Evolutionary conservation across 2,797 vertebrate genomes (phyloP), one percentile per base, ranked within the genome.

Genomic region (Streptopelia turtur): DNA sequence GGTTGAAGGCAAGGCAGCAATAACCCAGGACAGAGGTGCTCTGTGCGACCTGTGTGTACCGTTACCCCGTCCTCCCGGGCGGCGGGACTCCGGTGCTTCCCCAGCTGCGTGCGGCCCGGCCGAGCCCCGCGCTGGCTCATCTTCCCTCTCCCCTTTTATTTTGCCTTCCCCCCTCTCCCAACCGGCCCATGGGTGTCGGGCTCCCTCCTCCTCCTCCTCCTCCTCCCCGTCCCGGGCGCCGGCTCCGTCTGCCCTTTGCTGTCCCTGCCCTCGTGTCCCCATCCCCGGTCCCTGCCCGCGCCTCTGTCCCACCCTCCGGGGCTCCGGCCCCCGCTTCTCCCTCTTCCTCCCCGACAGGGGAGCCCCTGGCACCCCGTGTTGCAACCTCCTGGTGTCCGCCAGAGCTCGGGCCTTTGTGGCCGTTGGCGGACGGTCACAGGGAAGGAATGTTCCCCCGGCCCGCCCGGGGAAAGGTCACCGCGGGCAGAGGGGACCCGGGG

Each of bases 171-270:
- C 23, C 4, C 11, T 52, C 5, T 87, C 84, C 49, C 4, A 0
- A 41, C 53, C 65, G 37, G 22, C 60, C 16, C 0, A 2, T 1
- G 0, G 52, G n/a, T 1, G 2, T 74, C 31, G 63, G 25, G 23
- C 45, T 83, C 3, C 3, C 39, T 39, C 39, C 39, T 39, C 39
- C 39, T 95, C 59, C n/a, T n/a, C n/a, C 91, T 94, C 87, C 91
- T 94, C 87, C 68, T 66, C 69, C 79, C 7, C 87, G 0, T 0
- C 80, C 57, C 57, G 4, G 10, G 63, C 18, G 1, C 69, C 12
- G 0, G 61, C 80, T 66, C 80, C 12, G 65, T 76, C 94, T 96
- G 90, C 90, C 93, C 94, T 96, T 95, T 94, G 91, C 72, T 86
- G 31, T 83, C 57, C 37, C 61, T 93, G 76, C 45, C 68, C 35